These are phyloP conservation scores for Heliothis peltigera DNA, from an alignment of 2,888 invertebrate species.

Conservation along the genomic window DNA sequence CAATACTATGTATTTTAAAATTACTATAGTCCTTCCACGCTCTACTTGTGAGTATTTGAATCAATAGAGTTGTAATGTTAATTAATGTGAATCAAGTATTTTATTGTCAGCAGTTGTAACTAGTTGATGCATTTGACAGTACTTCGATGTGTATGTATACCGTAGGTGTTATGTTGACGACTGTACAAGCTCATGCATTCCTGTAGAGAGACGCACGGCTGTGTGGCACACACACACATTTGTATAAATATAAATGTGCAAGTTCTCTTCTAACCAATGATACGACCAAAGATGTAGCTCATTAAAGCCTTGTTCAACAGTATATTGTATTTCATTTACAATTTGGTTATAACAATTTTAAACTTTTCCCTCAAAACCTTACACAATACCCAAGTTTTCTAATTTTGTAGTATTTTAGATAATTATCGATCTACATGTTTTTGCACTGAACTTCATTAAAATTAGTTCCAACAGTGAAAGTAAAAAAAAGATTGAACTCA, in stretches of 20 bases:
- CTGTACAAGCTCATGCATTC: constrained; percentile 77
- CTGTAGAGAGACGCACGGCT: constrained; percentile 69
- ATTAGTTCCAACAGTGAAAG: not conserved
- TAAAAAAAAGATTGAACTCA: not conserved
- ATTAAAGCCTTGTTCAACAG: constrained; percentile 86
- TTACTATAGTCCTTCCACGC: constrained; percentile 25
- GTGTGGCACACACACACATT: constrained; percentile 63
- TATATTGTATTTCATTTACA: constrained; percentile 70
- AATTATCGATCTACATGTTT: too few species aligned
- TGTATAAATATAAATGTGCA: constrained; percentile 74
- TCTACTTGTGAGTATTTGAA: constrained; percentile 34
- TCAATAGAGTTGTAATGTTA: constrained; percentile 49
- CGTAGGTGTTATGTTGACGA: constrained; percentile 58
- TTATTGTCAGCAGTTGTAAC: constrained; percentile 48
- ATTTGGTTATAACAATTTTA: not conserved
- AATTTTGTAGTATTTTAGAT: too few species aligned
- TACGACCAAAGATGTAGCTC: constrained; percentile 92
- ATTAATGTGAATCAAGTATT: constrained; percentile 44
- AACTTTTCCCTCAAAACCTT: not conserved
- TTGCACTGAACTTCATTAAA: too few species aligned
- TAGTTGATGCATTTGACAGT: constrained; percentile 42
- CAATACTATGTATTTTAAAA: constrained; percentile 48
- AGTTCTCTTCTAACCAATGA: constrained; percentile 90
- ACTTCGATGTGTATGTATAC: constrained; percentile 37
- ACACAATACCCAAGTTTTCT: too few species aligned